Evolutionary conservation across 2,888 invertebrate species (phyloP).

Genomic region (Eudemis profundana): DNA sequence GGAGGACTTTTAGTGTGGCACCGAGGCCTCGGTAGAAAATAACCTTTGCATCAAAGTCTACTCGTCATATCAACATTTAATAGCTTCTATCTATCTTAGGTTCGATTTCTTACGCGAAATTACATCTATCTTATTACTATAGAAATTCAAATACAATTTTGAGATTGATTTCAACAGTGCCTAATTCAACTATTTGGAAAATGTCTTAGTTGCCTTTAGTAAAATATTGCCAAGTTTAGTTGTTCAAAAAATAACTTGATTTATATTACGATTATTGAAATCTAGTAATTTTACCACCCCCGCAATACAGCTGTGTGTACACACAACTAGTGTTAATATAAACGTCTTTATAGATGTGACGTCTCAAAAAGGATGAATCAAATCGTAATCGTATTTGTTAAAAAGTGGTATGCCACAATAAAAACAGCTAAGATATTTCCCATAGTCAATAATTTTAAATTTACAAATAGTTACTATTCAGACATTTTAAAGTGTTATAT

Average conservation of each 20-base stretch:
- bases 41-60: constrained; percentile 10
- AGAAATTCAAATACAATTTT: constrained; percentile 15
- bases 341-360: too few species aligned
- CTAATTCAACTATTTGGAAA: constrained; percentile 2
- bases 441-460: neutral
- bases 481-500: constrained; percentile 3
- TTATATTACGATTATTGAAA: neutral
- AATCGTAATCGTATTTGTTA: neutral
- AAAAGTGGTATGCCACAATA: neutral
- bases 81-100: constrained; percentile 38
- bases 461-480: constrained; percentile 14
- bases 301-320: too few species aligned
- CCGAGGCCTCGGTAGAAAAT: constrained; percentile 3
- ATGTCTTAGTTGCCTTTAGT: constrained; percentile 6
- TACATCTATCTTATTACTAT: constrained; percentile 1
- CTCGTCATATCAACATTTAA: constrained; percentile 25
- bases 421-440: constrained; percentile 4
- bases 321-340: too few species aligned
- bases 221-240: neutral
- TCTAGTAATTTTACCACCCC: too few species aligned
- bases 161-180: neutral
- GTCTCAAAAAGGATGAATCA: too few species aligned
- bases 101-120: constrained; percentile 4
- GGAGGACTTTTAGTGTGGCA: neutral
- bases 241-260: neutral